These are phyloP conservation scores for Nomada lathburiana DNA, from an alignment of 2,888 invertebrate species.

Conservation along the genomic window DNA sequence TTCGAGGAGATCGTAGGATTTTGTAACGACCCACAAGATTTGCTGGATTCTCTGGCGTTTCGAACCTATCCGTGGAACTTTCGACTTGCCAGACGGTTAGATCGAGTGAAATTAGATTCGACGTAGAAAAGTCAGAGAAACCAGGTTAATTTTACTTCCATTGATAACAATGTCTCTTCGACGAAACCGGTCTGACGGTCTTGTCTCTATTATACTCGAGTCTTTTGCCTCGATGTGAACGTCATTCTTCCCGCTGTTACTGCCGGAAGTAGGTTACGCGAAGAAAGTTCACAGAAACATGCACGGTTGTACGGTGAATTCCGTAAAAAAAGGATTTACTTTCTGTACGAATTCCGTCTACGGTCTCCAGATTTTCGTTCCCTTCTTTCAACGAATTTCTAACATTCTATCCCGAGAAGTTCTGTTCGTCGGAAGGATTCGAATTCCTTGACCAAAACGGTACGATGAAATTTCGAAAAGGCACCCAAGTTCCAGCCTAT, in stretches of 20 bases:
- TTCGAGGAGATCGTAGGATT: slow-evolving; percentile 2
- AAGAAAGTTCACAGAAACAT: slow-evolving; percentile 58
- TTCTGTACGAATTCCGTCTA: slow-evolving; percentile 44
- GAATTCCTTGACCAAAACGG: neutral
- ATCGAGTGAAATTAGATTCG: slow-evolving; percentile 47
- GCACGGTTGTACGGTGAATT: slow-evolving; percentile 11
- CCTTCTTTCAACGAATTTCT: neutral
- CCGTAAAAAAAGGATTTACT: slow-evolving; percentile 48
- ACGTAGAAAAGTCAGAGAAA: slow-evolving; percentile 53
- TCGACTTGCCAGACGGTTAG: neutral
- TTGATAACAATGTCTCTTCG: slow-evolving; percentile 67
- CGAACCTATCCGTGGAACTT: neutral
- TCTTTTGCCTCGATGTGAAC: slow-evolving; percentile 48
- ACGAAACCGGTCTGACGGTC: slow-evolving; percentile 57
- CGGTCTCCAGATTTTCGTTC: neutral
- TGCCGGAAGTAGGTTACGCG: slow-evolving; percentile 61
- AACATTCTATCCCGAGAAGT: too few species aligned
- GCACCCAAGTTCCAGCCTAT: neutral
- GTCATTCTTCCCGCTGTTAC: slow-evolving; percentile 40
- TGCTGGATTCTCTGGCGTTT: neutral
- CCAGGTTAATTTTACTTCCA: slow-evolving; percentile 58
- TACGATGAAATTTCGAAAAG: neutral
- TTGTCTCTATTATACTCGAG: slow-evolving; percentile 56
- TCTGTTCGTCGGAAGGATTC: neutral
- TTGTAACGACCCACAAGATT: neutral